Conservation (phyloP, 1,140 invertebrate genomes). For the Ectropis grisescens region DNA sequence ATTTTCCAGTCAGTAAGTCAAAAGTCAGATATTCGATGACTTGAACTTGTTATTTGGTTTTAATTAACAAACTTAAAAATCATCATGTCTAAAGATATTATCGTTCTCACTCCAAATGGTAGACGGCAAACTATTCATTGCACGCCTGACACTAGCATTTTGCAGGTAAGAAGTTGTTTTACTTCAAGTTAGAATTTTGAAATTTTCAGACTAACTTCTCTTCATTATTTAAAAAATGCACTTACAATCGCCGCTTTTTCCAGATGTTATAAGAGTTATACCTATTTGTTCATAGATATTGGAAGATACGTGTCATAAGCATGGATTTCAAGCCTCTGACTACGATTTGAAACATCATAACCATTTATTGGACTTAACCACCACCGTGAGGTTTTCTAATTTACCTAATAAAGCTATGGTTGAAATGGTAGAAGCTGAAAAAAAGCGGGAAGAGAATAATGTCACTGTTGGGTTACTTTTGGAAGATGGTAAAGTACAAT, state of each 20-base stretch:
- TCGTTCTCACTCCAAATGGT: conserved; percentile 77
- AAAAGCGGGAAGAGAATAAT: conserved; percentile 70
- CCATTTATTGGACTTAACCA: conserved; percentile 78
- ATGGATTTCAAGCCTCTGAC: conserved; percentile 77
- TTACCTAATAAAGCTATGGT: conserved; percentile 86
- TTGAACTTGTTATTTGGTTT: too few relatives aligned
- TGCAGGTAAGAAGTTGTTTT: too few relatives aligned
- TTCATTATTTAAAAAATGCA: too few relatives aligned
- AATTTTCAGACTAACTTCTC: too few relatives aligned
- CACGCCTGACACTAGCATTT: conserved; percentile 77
- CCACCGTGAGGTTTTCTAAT: conserved; percentile 82
- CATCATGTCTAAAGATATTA: conserved; percentile 58
- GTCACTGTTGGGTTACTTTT: conserved; percentile 81
- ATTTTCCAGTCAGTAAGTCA: too few relatives aligned
- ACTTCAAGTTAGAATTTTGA: too few relatives aligned
- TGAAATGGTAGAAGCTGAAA: conserved; percentile 79
- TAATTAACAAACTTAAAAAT: too few relatives aligned
- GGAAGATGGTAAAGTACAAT: conserved; percentile 79
- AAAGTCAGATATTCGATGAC: too few relatives aligned
- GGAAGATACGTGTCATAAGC: conserved; percentile 84
- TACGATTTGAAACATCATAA: conserved; percentile 86
- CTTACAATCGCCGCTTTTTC: too few relatives aligned
- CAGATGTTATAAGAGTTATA: too few relatives aligned
- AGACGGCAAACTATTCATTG: conserved; percentile 78
- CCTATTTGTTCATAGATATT: conserved; percentile 73